Conservation (phyloP, 2,113 vertebrate species). For the Dasyornis broadbenti region DNA sequence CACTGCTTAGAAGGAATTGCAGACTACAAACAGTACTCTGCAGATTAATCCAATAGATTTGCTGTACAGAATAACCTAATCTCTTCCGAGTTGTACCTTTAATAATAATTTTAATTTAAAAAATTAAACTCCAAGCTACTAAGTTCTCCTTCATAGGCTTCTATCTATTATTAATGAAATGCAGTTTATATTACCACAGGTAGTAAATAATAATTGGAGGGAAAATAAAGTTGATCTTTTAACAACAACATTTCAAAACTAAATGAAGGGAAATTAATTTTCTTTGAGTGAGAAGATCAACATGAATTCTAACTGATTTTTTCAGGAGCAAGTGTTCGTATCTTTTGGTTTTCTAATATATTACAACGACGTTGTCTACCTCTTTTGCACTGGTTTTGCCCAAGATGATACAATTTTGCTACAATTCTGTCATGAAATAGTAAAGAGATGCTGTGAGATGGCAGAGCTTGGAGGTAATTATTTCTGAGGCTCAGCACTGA, state of each 20-base stretch:
- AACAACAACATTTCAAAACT: neutral
- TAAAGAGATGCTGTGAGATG: neutral
- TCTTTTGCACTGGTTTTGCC: neutral
- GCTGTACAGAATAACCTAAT: neutral
- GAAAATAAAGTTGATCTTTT: neutral
- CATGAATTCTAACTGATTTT: neutral
- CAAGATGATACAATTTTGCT: neutral
- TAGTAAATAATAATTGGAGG: neutral
- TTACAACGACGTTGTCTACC: neutral
- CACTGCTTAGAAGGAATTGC: neutral
- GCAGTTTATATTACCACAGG: neutral
- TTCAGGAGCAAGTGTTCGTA: neutral
- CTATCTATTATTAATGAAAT: neutral
- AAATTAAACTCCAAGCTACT: neutral
- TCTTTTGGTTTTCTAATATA: neutral
- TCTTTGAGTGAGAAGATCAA: neutral
- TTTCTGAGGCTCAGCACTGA: neutral
- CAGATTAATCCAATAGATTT: neutral
- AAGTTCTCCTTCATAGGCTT: neutral
- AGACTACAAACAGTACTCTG: neutral
- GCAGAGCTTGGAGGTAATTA: neutral
- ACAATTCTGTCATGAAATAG: neutral
- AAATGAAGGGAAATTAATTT: neutral
- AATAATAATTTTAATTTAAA: neutral
- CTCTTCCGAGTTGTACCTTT: neutral